Base-by-base conservation (phyloP, 2,113 vertebrate species). In the Limanda limanda region DNA sequence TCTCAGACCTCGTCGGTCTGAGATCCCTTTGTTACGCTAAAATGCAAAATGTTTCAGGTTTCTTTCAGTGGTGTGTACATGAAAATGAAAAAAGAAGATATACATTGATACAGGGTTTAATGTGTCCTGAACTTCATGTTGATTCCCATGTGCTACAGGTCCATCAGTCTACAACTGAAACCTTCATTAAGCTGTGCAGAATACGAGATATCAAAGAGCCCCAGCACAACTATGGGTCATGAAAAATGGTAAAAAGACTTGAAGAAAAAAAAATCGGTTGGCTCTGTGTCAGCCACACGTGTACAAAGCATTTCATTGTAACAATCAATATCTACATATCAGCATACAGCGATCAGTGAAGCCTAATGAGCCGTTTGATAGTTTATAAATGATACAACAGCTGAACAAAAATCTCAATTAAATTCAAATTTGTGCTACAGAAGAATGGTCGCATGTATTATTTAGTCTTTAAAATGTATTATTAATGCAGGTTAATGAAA, bases 401-500 rank as follows among this genome's bases (percentile, higher is more conserved):
- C 35, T 45, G 47, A 77, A 78, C 68, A 80, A 85, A 79, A 81
- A 85, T 64, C 71, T 66, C 80, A 82, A 87, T 87, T 86, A 78
- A 86, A 86, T 25, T 76, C 58, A 54, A 59, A 82, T 91, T 81
- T 88, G 71, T 74, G 74, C 59, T 79, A 66, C 42, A 62, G 67
- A 82, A 64, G 71, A 84, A 68, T 77, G 52, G 40, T 20, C 3
- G 12, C 0, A 82, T 91, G n/a, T 40, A 88, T 84, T 81, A 89
- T 86, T 88, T 87, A 88, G 79, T 58, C 68, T 80, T 66, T 66
- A 51, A 72, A 59, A 85, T 90, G 62, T 79, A 77, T 89, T 87
- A 88, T 92, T 88, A 81, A 89, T 90, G 67, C 75, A 86, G 71
- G 83, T 88, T 88, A 85, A 89, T 91, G 65, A 85, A 73, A 42